Base-by-base conservation (phyloP, 2,797 vertebrate genomes). In the Peromyscus attwateri region DNA sequence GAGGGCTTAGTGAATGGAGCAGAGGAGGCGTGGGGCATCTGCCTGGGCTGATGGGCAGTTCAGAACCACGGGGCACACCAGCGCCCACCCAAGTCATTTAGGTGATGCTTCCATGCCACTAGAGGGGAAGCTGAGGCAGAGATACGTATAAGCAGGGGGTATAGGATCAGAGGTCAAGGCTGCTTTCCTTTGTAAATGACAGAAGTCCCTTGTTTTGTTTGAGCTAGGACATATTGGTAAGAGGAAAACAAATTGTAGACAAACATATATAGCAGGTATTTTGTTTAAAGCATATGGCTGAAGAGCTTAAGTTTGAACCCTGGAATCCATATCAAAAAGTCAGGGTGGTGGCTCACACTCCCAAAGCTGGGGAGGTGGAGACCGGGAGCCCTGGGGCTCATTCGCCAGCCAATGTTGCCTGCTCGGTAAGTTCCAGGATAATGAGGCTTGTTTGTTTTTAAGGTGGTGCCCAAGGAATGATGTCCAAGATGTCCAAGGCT, bases 21-120 rank as follows among this genome's bases (percentile, higher is more conserved):
- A 46, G 80, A 31, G 0, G 1, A 60, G 40, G 55, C 16, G 1
- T 0, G 12, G 80, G n/a, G 55, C 0, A 4, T 31, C 73, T 34
- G 11, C n/a, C 2, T 6, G 17, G 23, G 10, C 31, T 57, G 71
- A 85, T 88, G 46, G 81, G 62, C 60, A 31, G 55, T 52, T 82
- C 77, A 75, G 21, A 70, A 40, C 37, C 85, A 19, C 21, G 31
- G 40, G 29, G 19, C 9, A 21, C 79, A 52, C 40, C 37, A 34
- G 55, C 2, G 16, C 29, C 57, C 31, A 6, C 3, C 14, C 37
- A 49, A 2, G 37, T 52, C 6, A 0, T 8, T 37, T 40, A 64
- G 19, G 10, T 16, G 1, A 5, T 16, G 14, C 10, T 37, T 77
- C 57, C 19, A 9, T 80, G 34, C 60, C n/a, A 34, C 27, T 68